Evolutionary conservation across 2,113 vertebrate species (phyloP).

Genomic region (Enhydra lutris): DNA sequence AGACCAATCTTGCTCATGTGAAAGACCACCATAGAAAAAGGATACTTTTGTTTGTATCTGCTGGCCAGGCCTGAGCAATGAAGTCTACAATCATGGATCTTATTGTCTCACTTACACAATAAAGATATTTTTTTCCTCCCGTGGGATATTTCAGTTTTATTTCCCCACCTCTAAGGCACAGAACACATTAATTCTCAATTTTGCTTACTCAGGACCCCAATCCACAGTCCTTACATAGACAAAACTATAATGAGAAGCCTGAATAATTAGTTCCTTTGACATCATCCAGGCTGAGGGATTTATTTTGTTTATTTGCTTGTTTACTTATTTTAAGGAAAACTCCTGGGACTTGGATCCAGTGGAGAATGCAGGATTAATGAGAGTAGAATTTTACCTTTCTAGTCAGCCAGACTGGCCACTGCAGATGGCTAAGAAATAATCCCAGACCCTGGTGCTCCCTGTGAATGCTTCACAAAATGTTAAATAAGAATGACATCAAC

Average conservation of each 20-base stretch:
- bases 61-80: background rate
- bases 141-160: background rate
- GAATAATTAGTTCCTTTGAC: conserved; percentile 39
- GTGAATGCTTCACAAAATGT: background rate
- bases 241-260: conserved; percentile 32
- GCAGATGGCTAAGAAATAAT: background rate
- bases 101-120: background rate
- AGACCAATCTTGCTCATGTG: background rate
- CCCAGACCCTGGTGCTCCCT: background rate
- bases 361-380: conserved; percentile 24
- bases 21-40: background rate
- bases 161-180: background rate
- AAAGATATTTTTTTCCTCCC: background rate
- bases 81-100: background rate
- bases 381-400: background rate
- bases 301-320: background rate
- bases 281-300: background rate
- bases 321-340: conserved; percentile 53
- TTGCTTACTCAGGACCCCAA: conserved; percentile 1
- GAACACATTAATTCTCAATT: conserved; percentile 55
- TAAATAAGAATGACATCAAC: conserved; percentile 10
- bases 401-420: background rate
- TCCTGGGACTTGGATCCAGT: background rate
- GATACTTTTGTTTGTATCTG: background rate
- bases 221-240: conserved; percentile 9